Evolutionary conservation across 2,888 invertebrate genomes (phyloP).

Genomic region (Oscheius onirici): DNA sequence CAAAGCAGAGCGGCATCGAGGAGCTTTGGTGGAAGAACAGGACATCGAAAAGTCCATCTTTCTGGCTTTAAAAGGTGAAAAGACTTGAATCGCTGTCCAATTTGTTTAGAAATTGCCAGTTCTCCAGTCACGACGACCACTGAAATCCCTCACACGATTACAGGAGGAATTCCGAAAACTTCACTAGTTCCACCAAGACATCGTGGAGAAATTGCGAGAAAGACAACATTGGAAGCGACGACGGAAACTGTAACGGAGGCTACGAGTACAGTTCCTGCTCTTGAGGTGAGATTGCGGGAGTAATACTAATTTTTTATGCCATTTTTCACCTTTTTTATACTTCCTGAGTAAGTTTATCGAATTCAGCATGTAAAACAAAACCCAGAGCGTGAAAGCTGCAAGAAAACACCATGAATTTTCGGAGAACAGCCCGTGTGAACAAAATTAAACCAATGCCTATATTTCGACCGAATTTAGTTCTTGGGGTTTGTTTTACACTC

Average conservation of each 20-base stretch:
- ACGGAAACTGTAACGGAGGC: background rate
- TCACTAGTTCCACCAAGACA: background rate
- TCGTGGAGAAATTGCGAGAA: background rate
- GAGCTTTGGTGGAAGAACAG: background rate
- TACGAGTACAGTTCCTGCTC: slow-evolving; percentile 1
- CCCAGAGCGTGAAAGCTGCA: too few relatives aligned
- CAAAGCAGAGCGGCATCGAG: background rate
- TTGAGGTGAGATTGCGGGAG: slow-evolving; percentile 1
- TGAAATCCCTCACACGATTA: background rate
- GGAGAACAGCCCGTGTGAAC: too few relatives aligned
- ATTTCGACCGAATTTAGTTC: too few relatives aligned
- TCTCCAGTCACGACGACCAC: background rate
- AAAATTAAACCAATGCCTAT: too few relatives aligned
- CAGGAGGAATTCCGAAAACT: background rate
- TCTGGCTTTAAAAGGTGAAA: background rate
- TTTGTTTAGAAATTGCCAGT: background rate
- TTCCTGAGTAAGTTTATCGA: too few relatives aligned
- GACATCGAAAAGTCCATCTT: slow-evolving; percentile 1
- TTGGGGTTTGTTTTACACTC: too few relatives aligned
- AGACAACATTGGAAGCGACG: background rate
- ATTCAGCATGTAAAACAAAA: too few relatives aligned
- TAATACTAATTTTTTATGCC: background rate
- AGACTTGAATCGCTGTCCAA: background rate
- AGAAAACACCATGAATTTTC: too few relatives aligned
- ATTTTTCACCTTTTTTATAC: too few relatives aligned